These are phyloP conservation scores for Corythaeola cristata DNA, from an alignment of 2,113 vertebrate genomes.

Conservation along the genomic window DNA sequence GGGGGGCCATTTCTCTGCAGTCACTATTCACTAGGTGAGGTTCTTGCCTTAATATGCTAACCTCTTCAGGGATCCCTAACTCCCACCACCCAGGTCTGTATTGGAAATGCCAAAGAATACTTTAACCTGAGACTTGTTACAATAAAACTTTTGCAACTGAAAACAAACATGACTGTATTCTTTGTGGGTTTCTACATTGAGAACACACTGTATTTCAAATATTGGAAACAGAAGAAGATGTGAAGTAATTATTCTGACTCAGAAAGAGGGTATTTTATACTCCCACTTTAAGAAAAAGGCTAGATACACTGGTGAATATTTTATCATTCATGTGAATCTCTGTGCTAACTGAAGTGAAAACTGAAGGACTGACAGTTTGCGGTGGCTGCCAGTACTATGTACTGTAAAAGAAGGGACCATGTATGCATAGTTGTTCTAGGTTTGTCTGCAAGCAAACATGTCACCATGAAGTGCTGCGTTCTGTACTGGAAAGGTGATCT, in stretches of 20 bases:
- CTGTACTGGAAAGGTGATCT: background rate
- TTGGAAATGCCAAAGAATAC: background rate
- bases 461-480: rapidly evolving
- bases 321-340: background rate
- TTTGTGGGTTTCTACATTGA: background rate
- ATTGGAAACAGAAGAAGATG: background rate
- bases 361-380: background rate
- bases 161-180: background rate
- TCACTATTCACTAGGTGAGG: background rate
- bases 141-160: background rate
- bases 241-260: background rate
- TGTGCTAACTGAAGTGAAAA: background rate
- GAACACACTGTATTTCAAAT: background rate
- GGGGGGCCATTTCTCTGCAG: background rate
- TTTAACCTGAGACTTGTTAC: background rate
- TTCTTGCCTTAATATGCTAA: background rate
- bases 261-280: background rate
- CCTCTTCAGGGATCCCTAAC: background rate
- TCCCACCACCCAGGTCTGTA: background rate
- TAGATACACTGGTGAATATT: background rate
- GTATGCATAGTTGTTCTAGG: background rate
- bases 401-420: background rate
- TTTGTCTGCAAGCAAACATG: background rate
- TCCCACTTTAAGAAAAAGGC: background rate
- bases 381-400: background rate